phyloP scores from a whole-genome alignment of 2,797 vertebrate genomes.

The Podargus strigoides region DNA sequence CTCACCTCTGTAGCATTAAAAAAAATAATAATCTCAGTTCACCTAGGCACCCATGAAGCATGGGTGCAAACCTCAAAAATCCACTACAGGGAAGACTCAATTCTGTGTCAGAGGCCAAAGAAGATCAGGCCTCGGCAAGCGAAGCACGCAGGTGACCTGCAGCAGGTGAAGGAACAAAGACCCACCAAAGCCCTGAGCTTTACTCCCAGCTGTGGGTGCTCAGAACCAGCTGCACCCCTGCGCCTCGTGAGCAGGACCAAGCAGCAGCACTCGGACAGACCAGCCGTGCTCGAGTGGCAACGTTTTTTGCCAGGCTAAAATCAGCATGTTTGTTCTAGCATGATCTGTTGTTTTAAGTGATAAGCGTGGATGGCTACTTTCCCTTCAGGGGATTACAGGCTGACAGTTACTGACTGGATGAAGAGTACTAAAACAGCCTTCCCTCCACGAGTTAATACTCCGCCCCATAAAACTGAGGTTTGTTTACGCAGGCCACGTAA shows the following conservation, averaged over 20 bases:
- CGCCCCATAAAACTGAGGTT: neutral
- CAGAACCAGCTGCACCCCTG: neutral
- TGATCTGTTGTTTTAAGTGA: neutral
- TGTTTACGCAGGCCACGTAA: neutral
- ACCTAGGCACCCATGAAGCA: neutral
- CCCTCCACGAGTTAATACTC: neutral
- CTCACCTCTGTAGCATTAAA: neutral
- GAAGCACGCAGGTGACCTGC: neutral
- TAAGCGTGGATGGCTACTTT: neutral
- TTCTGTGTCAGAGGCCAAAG: neutral
- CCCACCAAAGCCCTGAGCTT: neutral
- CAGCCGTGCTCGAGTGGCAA: neutral
- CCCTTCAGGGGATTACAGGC: neutral
- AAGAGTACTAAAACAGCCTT: constrained; percentile 3
- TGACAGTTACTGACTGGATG: neutral
- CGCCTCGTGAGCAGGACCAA: neutral
- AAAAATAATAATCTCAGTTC: neutral
- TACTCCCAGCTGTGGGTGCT: neutral
- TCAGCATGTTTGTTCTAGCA: neutral
- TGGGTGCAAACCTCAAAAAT: neutral
- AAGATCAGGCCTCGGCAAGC: neutral
- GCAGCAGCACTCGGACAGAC: neutral
- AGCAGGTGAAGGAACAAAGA: neutral
- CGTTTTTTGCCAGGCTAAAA: neutral
- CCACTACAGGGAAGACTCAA: neutral